A percentile compares a stretch with the other conserved stretches of the same genome.
Evolutionary conservation across 2,888 invertebrate species (phyloP).

Genomic region (Malthinus seriepunctatus): DNA sequence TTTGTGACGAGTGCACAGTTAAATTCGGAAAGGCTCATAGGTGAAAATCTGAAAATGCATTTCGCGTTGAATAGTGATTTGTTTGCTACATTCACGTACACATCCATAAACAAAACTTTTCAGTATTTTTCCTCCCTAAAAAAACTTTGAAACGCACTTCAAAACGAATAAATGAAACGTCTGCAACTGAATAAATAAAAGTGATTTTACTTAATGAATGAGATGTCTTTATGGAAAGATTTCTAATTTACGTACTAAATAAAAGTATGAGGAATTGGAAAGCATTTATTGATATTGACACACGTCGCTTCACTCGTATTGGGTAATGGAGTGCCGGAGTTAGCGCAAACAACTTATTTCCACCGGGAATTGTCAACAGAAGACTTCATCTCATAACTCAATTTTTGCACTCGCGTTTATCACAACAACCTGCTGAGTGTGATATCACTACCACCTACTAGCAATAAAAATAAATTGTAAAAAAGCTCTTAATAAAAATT

Average conservation of each 20-base stretch:
- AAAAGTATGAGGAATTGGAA: slow-evolving; percentile 35
- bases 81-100: no score
- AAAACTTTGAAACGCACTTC: no score
- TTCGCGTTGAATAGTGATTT: no score
- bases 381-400: slow-evolving; percentile 55
- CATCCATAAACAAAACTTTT: no score
- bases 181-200: no score
- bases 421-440: slow-evolving; percentile 47
- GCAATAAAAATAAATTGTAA: slow-evolving; percentile 20
- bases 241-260: slow-evolving; percentile 30
- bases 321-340: slow-evolving; percentile 50
- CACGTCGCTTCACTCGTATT: slow-evolving; percentile 46
- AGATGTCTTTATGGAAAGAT: slow-evolving; percentile 15
- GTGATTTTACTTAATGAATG: no score
- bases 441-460: slow-evolving; percentile 22
- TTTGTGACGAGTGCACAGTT: no score
- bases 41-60: no score
- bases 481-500: slow-evolving; percentile 1
- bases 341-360: slow-evolving; percentile 56
- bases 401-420: slow-evolving; percentile 47
- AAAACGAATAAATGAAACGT: no score
- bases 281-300: slow-evolving; percentile 51
- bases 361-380: slow-evolving; percentile 55
- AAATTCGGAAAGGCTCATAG: no score
- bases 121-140: no score